Base-by-base conservation (phyloP, 2,888 invertebrate genomes). In the Physocephala rufipes region DNA sequence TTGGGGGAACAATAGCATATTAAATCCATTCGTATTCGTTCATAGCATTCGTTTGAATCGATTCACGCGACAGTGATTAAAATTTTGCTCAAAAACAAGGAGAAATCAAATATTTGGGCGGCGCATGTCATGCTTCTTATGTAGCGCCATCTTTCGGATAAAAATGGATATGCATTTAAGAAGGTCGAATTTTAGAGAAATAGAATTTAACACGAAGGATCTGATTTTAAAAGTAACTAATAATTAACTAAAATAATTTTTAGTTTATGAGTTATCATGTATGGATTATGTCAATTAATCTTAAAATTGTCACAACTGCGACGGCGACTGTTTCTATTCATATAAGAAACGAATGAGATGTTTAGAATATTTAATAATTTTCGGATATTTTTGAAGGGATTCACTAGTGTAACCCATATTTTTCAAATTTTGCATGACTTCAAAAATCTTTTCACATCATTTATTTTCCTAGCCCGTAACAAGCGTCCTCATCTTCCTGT, bases 121-220 rank as follows among this genome's bases (percentile, higher is more conserved):
- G 63, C 36, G 58, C 55, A 45, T 70, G 58, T 19, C 36, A 36
- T 36, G 36, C 45, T 26, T n/a, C n/a, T n/a, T 19, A 7, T 2
- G n/a, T 53, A 15, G 70, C 70, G 70, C 47, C 70, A 70, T 70
- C 70, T 70, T 47, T 30, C 49, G 70, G 53, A 12, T 36, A 67
- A 58, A 58, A 55, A 36, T 49, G 12, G 9, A n/a, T 53, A 21
- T 4, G 36, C 36, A 36, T 36, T 36, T 9, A 36, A 9, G 9
- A 36, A 36, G 9, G 9, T 7, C 4, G 9, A 36, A 36, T 36
- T 4, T 36, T 36, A 36, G 9, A 9, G 36, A 36, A 9, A 36
- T 4, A n/a, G n/a, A n/a, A n/a, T n/a, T n/a, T n/a, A n/a, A n/a
- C n/a, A n/a, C n/a, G n/a, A n/a, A n/a, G n/a, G n/a, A n/a, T n/a